A percentile compares a stretch with the other conserved stretches of the same genome.
Evolutionary conservation across 2,888 invertebrate species (phyloP).

Genomic region (Rhagonycha fulva): DNA sequence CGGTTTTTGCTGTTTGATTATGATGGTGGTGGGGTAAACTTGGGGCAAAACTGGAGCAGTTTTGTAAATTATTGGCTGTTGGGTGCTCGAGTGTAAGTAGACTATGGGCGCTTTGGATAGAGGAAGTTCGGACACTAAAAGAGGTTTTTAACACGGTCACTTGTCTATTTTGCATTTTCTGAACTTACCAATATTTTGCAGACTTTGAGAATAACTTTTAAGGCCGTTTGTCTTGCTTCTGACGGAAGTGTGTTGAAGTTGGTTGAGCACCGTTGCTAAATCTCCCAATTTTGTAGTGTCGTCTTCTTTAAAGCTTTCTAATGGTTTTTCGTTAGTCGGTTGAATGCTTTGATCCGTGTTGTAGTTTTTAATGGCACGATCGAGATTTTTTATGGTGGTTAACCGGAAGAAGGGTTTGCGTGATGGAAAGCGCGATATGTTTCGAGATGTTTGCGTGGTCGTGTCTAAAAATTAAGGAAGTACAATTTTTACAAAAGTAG

Average conservation of each 20-base stretch:
- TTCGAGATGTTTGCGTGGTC: constrained; percentile 32
- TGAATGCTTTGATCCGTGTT: constrained; percentile 42
- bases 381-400: constrained; percentile 31
- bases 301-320: constrained; percentile 33
- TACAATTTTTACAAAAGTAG: not conserved
- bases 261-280: constrained; percentile 43
- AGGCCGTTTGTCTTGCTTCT: not conserved
- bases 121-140: not conserved
- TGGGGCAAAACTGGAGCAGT: not conserved
- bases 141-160: not conserved
- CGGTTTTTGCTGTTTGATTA: constrained; percentile 13
- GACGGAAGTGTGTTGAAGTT: constrained; percentile 44
- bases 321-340: constrained; percentile 43
- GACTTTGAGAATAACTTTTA: not conserved
- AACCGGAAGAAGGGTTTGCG: constrained; percentile 27
- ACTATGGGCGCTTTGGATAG: not conserved
- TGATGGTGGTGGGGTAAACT: constrained; percentile 11
- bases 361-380: constrained; percentile 38
- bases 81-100: not conserved
- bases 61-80: not conserved
- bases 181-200: not conserved
- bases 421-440: constrained; percentile 40
- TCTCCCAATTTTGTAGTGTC: constrained; percentile 43
- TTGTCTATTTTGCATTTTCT: not conserved
- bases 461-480: constrained; percentile 2